phyloP scores from a whole-genome alignment of 2,797 vertebrate species.

The Rhadinocentrus ornatus region DNA sequence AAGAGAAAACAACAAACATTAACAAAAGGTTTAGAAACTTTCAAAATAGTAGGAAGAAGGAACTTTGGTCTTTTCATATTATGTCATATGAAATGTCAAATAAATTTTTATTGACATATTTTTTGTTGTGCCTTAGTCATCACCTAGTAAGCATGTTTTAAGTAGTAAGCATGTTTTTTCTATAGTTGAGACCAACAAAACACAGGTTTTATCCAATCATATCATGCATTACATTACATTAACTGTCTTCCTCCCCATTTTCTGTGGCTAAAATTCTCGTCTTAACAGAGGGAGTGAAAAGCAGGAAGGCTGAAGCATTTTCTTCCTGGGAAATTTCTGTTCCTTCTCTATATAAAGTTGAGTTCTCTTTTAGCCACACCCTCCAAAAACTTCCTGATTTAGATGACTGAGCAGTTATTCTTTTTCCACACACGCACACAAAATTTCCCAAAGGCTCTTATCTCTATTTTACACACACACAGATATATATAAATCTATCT shows the following conservation, averaged over 20 bases:
- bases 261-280: constrained; percentile 41
- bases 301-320: constrained; percentile 71
- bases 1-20: not conserved
- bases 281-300: constrained; percentile 32
- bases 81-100: not conserved
- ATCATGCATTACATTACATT: not conserved
- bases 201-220: not conserved
- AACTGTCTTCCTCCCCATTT: constrained; percentile 28
- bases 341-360: constrained; percentile 21
- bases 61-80: too few relatives aligned
- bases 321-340: constrained; percentile 75
- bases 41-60: not conserved
- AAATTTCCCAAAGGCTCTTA: constrained; percentile 39
- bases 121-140: not conserved
- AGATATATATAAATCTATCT: not conserved
- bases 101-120: not conserved
- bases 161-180: too few relatives aligned
- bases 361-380: constrained; percentile 34
- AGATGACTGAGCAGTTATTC: constrained; percentile 32
- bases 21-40: not conserved
- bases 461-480: constrained; percentile 16
- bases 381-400: constrained; percentile 73
- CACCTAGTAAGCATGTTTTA: not conserved
- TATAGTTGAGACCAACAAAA: not conserved
- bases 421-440: constrained; percentile 28